phyloP scores from a whole-genome alignment of 2,113 vertebrate species.

The Antigone vipio region DNA sequence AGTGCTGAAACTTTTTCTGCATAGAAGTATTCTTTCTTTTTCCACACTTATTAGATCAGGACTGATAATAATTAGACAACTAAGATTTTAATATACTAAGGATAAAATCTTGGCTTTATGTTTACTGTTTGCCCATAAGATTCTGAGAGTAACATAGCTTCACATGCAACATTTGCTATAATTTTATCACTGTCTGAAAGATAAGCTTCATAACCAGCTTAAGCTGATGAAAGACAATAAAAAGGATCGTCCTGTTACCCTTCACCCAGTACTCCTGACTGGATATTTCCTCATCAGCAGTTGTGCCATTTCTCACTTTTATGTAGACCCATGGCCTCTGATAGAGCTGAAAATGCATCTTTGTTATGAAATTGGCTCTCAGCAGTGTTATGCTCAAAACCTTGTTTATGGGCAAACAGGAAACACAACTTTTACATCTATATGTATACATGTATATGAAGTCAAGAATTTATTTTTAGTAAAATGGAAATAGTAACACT shows the following conservation, averaged over 20 bases:
- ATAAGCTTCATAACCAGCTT: background rate
- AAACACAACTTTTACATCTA: background rate
- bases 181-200: background rate
- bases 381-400: background rate
- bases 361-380: background rate
- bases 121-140: background rate
- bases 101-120: background rate
- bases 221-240: background rate
- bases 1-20: background rate
- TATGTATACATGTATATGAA: background rate
- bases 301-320: background rate
- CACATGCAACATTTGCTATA: background rate
- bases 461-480: too few species aligned
- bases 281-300: background rate
- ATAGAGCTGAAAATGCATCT: background rate
- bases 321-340: background rate
- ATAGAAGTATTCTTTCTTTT: background rate
- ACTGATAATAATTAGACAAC: background rate
- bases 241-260: background rate
- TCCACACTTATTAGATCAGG: background rate
- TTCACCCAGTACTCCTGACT: fast-evolving
- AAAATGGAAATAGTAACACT: background rate
- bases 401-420: background rate
- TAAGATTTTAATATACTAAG: background rate
- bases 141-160: background rate